phyloP scores from a whole-genome alignment of 2,888 invertebrate genomes.

The Ganaspis brasiliensis region DNA sequence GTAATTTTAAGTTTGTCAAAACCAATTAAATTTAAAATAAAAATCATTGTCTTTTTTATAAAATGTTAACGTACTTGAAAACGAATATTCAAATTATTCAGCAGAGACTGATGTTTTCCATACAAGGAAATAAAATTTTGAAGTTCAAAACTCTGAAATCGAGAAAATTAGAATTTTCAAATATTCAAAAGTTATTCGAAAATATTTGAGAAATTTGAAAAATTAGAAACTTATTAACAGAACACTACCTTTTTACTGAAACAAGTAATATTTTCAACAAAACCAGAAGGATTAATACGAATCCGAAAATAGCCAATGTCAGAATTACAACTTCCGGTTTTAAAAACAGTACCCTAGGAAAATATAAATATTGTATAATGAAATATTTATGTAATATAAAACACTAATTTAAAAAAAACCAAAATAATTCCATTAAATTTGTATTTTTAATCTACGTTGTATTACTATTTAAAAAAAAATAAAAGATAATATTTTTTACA shows the following conservation, averaged over 20 bases:
- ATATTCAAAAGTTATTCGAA: too few relatives aligned
- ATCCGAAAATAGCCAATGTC: slow-evolving; percentile 84
- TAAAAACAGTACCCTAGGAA: slow-evolving; percentile 82
- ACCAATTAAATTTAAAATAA: neutral
- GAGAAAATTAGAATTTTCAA: slow-evolving; percentile 52
- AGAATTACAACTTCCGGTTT: slow-evolving; percentile 82
- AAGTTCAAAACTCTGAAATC: slow-evolving; percentile 82
- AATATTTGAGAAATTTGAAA: too few relatives aligned
- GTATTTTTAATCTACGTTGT: too few relatives aligned
- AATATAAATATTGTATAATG: slow-evolving; percentile 15
- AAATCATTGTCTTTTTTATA: slow-evolving; percentile 19
- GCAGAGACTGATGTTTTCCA: slow-evolving; percentile 87
- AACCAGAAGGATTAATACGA: slow-evolving; percentile 83
- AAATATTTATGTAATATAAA: too few relatives aligned
- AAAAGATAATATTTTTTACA: too few relatives aligned
- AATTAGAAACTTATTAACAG: neutral
- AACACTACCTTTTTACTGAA: slow-evolving; percentile 81
- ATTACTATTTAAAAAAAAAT: too few relatives aligned
- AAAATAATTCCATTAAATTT: too few relatives aligned
- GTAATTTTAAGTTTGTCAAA: too few relatives aligned
- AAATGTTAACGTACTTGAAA: slow-evolving; percentile 81
- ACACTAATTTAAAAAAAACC: too few relatives aligned
- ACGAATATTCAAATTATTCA: slow-evolving; percentile 85
- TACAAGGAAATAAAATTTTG: slow-evolving; percentile 85
- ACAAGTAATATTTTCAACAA: slow-evolving; percentile 84